phyloP scores from a whole-genome alignment of 2,888 invertebrate genomes.

The Neoaliturus tenellus region DNA sequence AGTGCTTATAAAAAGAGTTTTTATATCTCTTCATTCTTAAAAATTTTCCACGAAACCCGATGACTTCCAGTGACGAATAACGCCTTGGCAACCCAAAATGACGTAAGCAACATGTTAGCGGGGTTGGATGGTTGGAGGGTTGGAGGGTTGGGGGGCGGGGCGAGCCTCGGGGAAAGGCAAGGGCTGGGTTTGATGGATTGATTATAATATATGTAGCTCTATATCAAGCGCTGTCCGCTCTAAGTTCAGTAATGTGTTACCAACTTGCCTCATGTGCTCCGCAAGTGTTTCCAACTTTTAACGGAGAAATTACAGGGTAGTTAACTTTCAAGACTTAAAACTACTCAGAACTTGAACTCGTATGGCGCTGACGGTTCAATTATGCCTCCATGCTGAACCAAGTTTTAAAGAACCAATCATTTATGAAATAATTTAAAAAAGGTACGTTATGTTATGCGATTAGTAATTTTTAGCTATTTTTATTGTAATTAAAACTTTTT shows the following conservation, averaged over 20 bases:
- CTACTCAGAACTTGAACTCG: not conserved
- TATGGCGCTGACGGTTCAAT: too few relatives aligned
- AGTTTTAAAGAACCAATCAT: too few relatives aligned
- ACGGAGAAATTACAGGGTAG: not conserved
- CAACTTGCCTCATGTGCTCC: not conserved
- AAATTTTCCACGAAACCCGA: too few relatives aligned
- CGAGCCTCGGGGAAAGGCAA: not conserved
- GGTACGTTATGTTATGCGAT: too few relatives aligned
- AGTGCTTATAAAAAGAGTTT: too few relatives aligned
- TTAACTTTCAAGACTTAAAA: not conserved
- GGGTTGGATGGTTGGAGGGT: not conserved
- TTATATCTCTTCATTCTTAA: too few relatives aligned
- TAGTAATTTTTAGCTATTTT: too few relatives aligned
- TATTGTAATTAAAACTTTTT: too few relatives aligned
- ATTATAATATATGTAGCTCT: conserved; percentile 9
- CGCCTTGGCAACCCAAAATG: not conserved
- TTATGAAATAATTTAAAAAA: too few relatives aligned
- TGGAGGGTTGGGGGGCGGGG: not conserved
- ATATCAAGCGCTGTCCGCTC: not conserved
- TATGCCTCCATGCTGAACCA: too few relatives aligned
- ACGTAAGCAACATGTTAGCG: not conserved
- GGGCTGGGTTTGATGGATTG: not conserved
- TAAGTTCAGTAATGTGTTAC: not conserved
- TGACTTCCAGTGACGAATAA: not conserved
- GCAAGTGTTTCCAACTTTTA: not conserved